Evolutionary conservation across 2,888 invertebrate species (phyloP), one percentile per base, ranked within the genome.

Genomic region (Brenthis daphne): DNA sequence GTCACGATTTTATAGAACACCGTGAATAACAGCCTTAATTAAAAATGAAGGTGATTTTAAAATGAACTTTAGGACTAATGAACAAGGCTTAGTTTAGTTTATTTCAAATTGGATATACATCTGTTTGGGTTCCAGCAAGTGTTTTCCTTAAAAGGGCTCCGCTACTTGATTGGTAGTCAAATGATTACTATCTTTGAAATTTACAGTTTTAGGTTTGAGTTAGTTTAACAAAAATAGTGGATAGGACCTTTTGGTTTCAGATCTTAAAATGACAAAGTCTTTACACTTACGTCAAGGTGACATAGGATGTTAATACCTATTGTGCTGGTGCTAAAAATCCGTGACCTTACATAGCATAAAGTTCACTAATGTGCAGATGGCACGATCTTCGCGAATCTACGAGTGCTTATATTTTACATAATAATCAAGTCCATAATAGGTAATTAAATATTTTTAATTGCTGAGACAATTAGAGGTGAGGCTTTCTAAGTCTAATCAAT

Each of bases 311-410:
- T 90, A 90, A 90, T 88, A 83, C 65, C 86, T 88, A 89, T 89
- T 89, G 88, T 90, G 84, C 87, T 85, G 85, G 88, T 85, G 88
- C 88, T 91, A 90, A 90, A 88, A 85, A 90, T 82, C 86, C 88
- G 83, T 90, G 90, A 92, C 92, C 92, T 92, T 89, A 91, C 79
- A 76, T 76, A 78, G 89, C 86, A 88, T 90, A 90, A 88, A 92
- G 91, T 92, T 91, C 91, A 90, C 81, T 84, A 80, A 86, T 76
- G 83, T 86, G 84, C 85, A 87, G 81, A 84, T 83, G 83, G 80
- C 82, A 85, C 83, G 85, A 86, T 81, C 77, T 78, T 11, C 8
- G 76, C 74, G 14, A 20, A 43, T 51, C 13, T 11, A 53, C 4
- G 11, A 51, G 3, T 33, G 37, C 53, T 33, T 63, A 48, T 48